phyloP scores from a whole-genome alignment of 2,888 invertebrate species.

The Acrobasis suavella region DNA sequence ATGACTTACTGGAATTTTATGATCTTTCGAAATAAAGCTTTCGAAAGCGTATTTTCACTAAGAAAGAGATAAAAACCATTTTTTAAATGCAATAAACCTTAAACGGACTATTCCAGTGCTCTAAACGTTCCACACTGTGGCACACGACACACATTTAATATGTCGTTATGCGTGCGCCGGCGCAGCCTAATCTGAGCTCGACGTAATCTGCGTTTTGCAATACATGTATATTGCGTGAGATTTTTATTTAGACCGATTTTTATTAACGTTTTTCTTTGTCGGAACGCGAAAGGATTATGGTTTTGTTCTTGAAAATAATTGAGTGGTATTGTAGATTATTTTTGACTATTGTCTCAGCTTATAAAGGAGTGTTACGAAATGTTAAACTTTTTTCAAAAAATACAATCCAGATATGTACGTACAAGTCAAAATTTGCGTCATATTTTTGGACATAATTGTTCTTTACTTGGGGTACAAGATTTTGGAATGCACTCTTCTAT shows the following conservation, averaged over 20 bases:
- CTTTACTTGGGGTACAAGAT: too few relatives aligned
- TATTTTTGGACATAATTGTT: too few relatives aligned
- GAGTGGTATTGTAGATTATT: neutral
- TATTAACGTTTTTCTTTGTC: neutral
- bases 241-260: conserved; percentile 3
- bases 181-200: neutral
- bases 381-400: too few relatives aligned
- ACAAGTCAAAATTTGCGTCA: too few relatives aligned
- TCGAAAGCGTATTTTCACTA: neutral
- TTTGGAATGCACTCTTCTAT: too few relatives aligned
- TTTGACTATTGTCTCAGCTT: too few relatives aligned
- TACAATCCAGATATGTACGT: too few relatives aligned
- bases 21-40: neutral
- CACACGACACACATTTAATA: conserved; percentile 8
- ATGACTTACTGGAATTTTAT: neutral
- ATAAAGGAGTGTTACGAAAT: too few relatives aligned
- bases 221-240: conserved; percentile 4
- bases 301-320: neutral
- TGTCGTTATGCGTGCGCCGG: conserved; percentile 6
- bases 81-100: neutral
- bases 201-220: conserved; percentile 12
- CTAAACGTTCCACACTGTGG: neutral
- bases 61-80: too few relatives aligned
- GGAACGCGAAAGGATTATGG: neutral
- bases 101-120: neutral